These are phyloP conservation scores for Chaetodon auriga DNA, from an alignment of 2,113 vertebrate species.

Conservation along the genomic window DNA sequence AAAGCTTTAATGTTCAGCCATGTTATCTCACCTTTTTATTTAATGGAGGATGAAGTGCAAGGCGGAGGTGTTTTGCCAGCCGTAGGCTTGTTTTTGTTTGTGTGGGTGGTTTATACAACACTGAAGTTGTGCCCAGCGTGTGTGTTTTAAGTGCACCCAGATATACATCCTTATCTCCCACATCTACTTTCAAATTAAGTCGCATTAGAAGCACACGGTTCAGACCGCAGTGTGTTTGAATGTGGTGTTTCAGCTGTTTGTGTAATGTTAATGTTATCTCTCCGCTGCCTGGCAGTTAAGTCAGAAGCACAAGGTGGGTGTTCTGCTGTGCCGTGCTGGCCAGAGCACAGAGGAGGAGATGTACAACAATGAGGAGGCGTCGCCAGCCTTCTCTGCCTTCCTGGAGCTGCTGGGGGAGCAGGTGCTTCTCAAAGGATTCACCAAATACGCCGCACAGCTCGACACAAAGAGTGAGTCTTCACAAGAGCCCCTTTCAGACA, in stretches of 20 bases:
- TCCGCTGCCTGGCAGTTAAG: constrained; percentile 85
- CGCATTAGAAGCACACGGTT: constrained; percentile 6
- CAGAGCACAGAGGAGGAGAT: constrained; percentile 99
- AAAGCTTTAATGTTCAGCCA: constrained; percentile 59
- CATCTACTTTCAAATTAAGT: constrained; percentile 17
- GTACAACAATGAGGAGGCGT: constrained; percentile 97
- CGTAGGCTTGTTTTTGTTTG: constrained; percentile 34
- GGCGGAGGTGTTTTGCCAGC: constrained; percentile 26
- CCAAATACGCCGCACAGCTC: constrained; percentile 93
- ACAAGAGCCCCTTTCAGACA: not conserved
- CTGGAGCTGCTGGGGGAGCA: constrained; percentile 91
- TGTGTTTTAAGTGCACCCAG: constrained; percentile 2
- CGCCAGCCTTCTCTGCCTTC: constrained; percentile 90
- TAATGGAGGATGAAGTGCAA: constrained; percentile 41
- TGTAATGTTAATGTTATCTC: constrained; percentile 14
- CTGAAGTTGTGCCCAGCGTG: not conserved
- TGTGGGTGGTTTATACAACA: constrained; percentile 49
- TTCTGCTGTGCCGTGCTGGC: constrained; percentile 92
- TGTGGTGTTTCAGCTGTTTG: constrained; percentile 3
- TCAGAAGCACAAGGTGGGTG: constrained; percentile 94
- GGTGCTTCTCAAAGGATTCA: constrained; percentile 89
- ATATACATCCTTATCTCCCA: constrained; percentile 8
- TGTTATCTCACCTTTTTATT: constrained; percentile 54
- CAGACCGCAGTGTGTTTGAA: not conserved
- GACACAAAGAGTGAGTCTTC: constrained; percentile 93